Base-by-base conservation (phyloP, 2,797 vertebrate species). In the Chrysocyon brachyurus region DNA sequence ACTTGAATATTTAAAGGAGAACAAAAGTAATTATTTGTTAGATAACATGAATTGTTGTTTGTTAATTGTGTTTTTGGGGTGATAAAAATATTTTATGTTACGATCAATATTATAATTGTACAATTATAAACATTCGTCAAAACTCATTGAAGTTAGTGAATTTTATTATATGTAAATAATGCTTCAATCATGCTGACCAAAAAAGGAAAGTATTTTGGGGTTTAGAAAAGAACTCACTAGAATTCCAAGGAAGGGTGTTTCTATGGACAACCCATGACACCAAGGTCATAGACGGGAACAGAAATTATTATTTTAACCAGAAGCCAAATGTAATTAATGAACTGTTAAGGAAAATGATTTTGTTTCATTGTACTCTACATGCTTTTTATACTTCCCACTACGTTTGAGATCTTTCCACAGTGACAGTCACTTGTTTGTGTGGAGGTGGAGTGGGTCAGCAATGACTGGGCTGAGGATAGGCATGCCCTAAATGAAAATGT, bases 261-360 rank as follows among this genome's bases (percentile, higher is more conserved):
- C 77, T 70, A 0, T 77, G 81, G 86, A 83, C 57, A 92, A 73
- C 66, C n/a, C 86, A 28, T 70, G 49, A 73, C 12, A 66, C n/a
- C 31, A 78, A 91, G 26, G 5, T 94, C 54, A 73, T 73, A 83
- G 73, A 68, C 40, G 28, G 31, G 61, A 79, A 73, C 8, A 87
- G 49, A 73, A 87, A 61, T 87, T 70, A 78, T 52, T 82, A 36
- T 84, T 83, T 87, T 90, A 77, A 82, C 61, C 75, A 81, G 40
- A 91, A 87, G 40, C 12, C 70, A 87, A 92, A 85, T 73, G 36
- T 52, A 91, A 64, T 87, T 52, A 91, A 64, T 87, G 88, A 94
- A 92, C 75, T 77, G 31, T 56, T 64, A 93, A 79, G 59, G 77
- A 91, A 78, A 95, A 52, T 88, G 75, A 79, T 63, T 75, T 83